Evolutionary conservation across 2,113 vertebrate species (phyloP), one percentile per base, ranked within the genome.

Genomic region (Pedetes capensis): DNA sequence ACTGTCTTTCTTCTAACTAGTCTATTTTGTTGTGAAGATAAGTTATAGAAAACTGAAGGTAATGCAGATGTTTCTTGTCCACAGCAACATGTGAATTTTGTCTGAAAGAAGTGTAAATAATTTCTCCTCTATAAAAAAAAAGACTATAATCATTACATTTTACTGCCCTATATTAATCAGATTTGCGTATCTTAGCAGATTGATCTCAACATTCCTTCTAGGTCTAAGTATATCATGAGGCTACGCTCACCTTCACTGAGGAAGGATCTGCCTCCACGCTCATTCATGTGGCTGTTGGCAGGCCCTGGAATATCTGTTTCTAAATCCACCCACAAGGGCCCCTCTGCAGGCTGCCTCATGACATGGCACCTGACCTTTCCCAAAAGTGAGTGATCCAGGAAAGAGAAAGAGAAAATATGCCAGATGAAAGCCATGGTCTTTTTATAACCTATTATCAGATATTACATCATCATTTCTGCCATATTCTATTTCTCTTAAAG

Each of bases 401-500:
- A 49, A 75, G 37, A 82, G 13, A 49, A 2, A 34, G 14, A 81
- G 55, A n/a, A n/a, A n/a, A n/a, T 11, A 47, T 37, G 32, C n/a
- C 29, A 51, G 6, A 55, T 23, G 37, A 69, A 78, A 61, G 29
- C 59, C 37, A 39, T 20, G 6, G 17, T 39, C 66, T 37, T 69
- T 69, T 69, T 66, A 17, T 13, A 69, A 63, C 37, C 6, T n/a
- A 22, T 39, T 69, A 69, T 17, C 37, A 78, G 37, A 39, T 69
- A 53, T 80, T 44, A 71, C 63, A 79, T n/a, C 7, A 20, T 76
- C 49, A 59, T 89, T 94, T 69, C 69, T 89, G 57, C 34, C 32
- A 39, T 57, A 57, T 37, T 80, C 42, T 71, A 44, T 53, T 82
- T 22, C 17, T 53, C 66, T 57, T 47, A 17, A 55, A 88, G 57